Evolutionary conservation across 2,113 vertebrate species (phyloP).

Genomic region (Esox niger): DNA sequence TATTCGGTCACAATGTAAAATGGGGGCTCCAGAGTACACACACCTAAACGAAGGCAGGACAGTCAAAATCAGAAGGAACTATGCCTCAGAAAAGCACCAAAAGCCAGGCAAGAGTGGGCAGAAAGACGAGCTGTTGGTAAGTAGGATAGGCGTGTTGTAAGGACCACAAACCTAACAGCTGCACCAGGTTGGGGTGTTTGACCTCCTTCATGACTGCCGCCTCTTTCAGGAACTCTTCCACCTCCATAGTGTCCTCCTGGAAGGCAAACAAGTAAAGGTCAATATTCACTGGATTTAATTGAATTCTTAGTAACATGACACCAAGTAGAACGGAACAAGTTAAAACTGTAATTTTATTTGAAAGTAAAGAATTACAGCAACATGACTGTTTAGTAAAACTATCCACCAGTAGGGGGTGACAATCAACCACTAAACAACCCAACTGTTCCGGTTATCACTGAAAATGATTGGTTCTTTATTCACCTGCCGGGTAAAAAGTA

Average conservation of each 20-base stretch:
- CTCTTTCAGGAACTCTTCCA: conserved; percentile 98
- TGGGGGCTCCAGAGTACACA: conserved; percentile 95
- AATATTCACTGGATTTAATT: neutral
- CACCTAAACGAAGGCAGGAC: conserved; percentile 73
- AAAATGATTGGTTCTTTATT: too few species aligned
- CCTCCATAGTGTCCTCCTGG: conserved; percentile 99
- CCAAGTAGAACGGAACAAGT: too few species aligned
- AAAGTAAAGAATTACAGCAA: too few species aligned
- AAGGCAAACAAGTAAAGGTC: neutral
- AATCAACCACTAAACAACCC: neutral
- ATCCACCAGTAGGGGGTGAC: conserved; percentile 56
- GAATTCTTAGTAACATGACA: conserved; percentile 1
- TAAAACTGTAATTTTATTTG: too few species aligned
- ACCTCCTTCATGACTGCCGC: conserved; percentile 99
- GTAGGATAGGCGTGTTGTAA: neutral
- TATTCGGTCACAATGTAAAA: conserved; percentile 99
- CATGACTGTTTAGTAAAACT: neutral
- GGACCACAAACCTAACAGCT: conserved; percentile 75
- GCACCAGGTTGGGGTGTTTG: conserved; percentile 97
- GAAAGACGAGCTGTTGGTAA: neutral
- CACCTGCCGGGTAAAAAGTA: too few species aligned
- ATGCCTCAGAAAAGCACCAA: neutral
- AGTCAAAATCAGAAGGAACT: neutral
- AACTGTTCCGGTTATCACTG: too few species aligned
- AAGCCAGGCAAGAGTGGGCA: too few species aligned